Conservation (phyloP, 2,888 invertebrate genomes). For the Melanostoma scalare region DNA sequence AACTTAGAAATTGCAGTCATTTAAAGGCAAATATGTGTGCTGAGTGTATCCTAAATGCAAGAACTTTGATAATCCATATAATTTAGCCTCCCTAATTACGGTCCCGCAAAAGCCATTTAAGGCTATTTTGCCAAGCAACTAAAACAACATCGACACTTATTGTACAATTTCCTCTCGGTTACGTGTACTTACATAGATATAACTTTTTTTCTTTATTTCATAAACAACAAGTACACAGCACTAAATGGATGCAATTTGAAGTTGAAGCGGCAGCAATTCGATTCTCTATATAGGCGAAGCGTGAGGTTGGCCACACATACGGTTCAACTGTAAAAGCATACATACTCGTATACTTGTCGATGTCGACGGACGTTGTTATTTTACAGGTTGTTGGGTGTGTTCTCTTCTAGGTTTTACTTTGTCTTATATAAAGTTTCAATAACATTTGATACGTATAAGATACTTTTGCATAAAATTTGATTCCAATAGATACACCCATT, state of each 20-base stretch:
- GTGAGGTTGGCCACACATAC: constrained; percentile 56
- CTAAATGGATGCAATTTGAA: constrained; percentile 51
- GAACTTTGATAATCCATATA: constrained; percentile 56
- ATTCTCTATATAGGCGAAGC: constrained; percentile 19
- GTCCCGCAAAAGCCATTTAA: constrained; percentile 50
- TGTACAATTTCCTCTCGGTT: constrained; percentile 13
- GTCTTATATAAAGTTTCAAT: constrained; percentile 41
- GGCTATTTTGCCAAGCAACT: constrained; percentile 41
- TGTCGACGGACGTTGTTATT: neutral
- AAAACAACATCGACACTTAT: constrained; percentile 57
- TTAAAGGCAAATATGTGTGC: constrained; percentile 8
- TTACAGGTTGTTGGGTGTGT: constrained; percentile 27
- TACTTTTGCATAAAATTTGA: constrained; percentile 65
- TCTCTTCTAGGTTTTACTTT: constrained; percentile 5
- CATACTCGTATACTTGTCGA: neutral
- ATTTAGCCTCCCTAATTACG: constrained; percentile 59
- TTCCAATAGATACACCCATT: constrained; percentile 68
- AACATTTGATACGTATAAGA: constrained; percentile 53
- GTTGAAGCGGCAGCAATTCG: constrained; percentile 9
- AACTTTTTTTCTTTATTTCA: constrained; percentile 15
- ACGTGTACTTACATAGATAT: too few relatives aligned
- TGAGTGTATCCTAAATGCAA: constrained; percentile 3
- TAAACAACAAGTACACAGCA: constrained; percentile 24
- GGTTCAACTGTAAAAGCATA: neutral
- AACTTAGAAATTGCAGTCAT: constrained; percentile 45